Percentiles rank a stretch among this genome's conserved stretches.
These are phyloP conservation scores for Anthrax anthrax DNA, from an alignment of 2,888 invertebrate genomes.

Conservation along the genomic window DNA sequence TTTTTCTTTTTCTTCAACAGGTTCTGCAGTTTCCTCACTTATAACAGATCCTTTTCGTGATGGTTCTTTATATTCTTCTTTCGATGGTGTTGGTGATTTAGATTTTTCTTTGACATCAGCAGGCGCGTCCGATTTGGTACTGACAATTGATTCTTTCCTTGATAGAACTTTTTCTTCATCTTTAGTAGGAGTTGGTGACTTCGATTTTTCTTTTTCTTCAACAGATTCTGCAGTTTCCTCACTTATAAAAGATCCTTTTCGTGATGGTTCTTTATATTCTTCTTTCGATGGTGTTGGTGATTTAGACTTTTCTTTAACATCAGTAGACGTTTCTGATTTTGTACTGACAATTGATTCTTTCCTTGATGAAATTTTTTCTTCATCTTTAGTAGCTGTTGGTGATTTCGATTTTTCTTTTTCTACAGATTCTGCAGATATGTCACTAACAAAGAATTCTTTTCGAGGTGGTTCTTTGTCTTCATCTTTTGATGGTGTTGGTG, in stretches of 20 bases:
- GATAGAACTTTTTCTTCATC: too few species aligned
- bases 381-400: not conserved
- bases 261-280: not conserved
- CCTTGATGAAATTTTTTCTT: constrained; percentile 2
- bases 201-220: constrained; percentile 16
- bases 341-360: too few species aligned
- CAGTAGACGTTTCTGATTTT: too few species aligned
- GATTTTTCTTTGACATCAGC: not conserved
- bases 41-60: too few species aligned
- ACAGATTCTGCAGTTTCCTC: constrained; percentile 12
- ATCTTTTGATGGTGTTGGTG: not conserved
- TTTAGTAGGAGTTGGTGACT: too few species aligned
- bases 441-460: too few species aligned
- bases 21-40: too few species aligned
- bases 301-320: constrained; percentile 7
- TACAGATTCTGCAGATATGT: too few species aligned
- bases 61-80: constrained; percentile 4
- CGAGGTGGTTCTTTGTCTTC: not conserved
- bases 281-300: not conserved
- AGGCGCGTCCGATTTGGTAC: not conserved
- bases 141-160: constrained; percentile 19
- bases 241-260: constrained; percentile 2
- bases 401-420: too few species aligned
- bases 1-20: too few species aligned
- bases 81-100: not conserved